phyloP scores from a whole-genome alignment of 2,888 invertebrate species.

The Electrophaes corylata region DNA sequence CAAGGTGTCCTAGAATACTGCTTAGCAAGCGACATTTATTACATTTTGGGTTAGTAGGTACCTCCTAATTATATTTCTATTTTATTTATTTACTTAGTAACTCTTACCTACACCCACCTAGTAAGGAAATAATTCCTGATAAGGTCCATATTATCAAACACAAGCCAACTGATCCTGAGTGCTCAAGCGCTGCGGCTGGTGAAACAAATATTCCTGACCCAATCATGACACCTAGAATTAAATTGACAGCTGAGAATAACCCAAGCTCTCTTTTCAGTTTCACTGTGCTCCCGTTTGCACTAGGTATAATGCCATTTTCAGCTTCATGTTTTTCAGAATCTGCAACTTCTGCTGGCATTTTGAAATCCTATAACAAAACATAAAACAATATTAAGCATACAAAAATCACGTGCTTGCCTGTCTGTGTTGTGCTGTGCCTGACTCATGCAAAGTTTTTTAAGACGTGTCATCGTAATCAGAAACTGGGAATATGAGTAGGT shows the following conservation, averaged over 20 bases:
- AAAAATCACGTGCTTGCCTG: conserved; percentile 2
- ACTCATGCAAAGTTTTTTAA: too few species aligned
- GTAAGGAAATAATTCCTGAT: conserved; percentile 90
- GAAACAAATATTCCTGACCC: conserved; percentile 96
- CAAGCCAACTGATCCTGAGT: conserved; percentile 91
- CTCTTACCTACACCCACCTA: conserved; percentile 86
- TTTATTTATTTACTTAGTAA: conserved; percentile 38
- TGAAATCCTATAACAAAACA: conserved; percentile 49
- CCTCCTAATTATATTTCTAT: too few species aligned
- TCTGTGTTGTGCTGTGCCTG: too few species aligned
- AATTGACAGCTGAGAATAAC: conserved; percentile 91
- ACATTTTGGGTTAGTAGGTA: too few species aligned
- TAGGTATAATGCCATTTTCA: conserved; percentile 45
- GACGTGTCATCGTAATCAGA: too few species aligned
- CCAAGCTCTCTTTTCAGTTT: conserved; percentile 90
- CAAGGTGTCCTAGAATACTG: not conserved
- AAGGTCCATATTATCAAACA: conserved; percentile 91
- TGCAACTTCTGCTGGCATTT: conserved; percentile 58
- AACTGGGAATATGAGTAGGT: too few species aligned
- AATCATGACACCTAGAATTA: conserved; percentile 95
- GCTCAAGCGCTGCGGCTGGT: conserved; percentile 89
- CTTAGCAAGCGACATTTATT: not conserved
- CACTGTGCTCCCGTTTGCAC: conserved; percentile 68
- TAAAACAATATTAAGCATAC: not conserved
- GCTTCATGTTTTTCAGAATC: conserved; percentile 51